Conservation (phyloP, 2,888 invertebrate genomes). For the Nomada fabriciana region DNA sequence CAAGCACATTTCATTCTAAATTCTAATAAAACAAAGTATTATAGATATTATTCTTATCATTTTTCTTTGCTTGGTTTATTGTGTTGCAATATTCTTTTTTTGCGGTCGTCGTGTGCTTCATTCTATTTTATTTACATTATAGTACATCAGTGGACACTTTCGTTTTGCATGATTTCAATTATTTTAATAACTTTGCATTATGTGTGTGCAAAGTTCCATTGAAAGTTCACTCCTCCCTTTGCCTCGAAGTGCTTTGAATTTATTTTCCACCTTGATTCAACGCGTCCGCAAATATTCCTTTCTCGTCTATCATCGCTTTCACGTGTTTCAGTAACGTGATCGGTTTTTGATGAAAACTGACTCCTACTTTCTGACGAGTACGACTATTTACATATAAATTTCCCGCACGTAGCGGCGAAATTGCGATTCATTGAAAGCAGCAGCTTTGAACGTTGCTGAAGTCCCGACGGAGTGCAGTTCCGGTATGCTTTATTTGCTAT, state of each 20-base stretch:
- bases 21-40: no score
- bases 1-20: not conserved
- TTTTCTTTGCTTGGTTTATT: no score
- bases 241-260: not conserved
- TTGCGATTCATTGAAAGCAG: slow-evolving; percentile 18
- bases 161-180: no score
- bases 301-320: not conserved
- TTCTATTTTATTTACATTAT: no score
- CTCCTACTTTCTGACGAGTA: not conserved
- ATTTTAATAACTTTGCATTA: no score
- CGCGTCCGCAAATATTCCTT: not conserved
- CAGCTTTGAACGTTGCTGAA: not conserved
- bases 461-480: not conserved
- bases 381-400: slow-evolving; percentile 44
- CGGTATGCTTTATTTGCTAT: not conserved
- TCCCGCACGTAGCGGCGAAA: not conserved
- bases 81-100: no score
- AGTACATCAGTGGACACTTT: no score
- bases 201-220: not conserved
- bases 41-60: no score
- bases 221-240: not conserved
- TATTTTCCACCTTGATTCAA: not conserved
- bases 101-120: no score
- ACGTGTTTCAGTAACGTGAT: not conserved
- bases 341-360: not conserved